Evolutionary conservation across 2,113 vertebrate species (phyloP), one percentile per base, ranked within the genome.

Genomic region (Fregata magnificens): DNA sequence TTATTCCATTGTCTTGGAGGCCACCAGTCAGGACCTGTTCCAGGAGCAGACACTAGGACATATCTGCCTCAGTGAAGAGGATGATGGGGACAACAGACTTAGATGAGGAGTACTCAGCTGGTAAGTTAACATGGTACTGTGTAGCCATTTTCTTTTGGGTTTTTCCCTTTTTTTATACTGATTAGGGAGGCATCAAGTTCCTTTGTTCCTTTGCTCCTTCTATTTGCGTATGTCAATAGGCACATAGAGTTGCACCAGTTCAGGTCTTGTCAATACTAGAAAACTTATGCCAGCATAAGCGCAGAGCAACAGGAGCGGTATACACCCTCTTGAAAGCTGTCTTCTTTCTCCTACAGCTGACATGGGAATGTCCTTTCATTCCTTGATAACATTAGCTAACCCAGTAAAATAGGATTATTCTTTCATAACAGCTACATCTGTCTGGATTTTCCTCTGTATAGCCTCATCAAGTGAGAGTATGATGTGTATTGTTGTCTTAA

Each of bases 181-280:
- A 7, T 44, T 14, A 42, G 58, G 49, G 55, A 81, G n/a, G 26
- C 53, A 49, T 38, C 5, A 2, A 29, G 26, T 59, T 93, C n/a
- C n/a, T n/a, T n/a, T n/a, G n/a, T n/a, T 66, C 17, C 55, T 78
- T 86, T 55, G 38, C 32, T 83, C n/a, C 50, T 93, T 28, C 14
- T 69, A 0, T 55, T 66, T 78, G 52, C 7, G 0, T 44, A 2
- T 84, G 11, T 86, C 69, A 70, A 1, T 12, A 13, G 76, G 22
- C 36, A 47, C 13, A 2, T 5, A 20, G 42, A 62, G 53, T 15
- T 73, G n/a, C 15, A 28, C 25, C 29, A 15, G 32, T 34, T 86
- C 29, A 65, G 58, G 53, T 36, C 36, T 66, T 77, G 34, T 44
- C 40, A 25, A 2, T 73, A 20, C 24, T 18, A 2, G 45, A 56